A percentile compares a stretch with the other conserved stretches of the same genome.
phyloP scores from a whole-genome alignment of 2,113 vertebrate genomes.

The Amblyornis subalaris region DNA sequence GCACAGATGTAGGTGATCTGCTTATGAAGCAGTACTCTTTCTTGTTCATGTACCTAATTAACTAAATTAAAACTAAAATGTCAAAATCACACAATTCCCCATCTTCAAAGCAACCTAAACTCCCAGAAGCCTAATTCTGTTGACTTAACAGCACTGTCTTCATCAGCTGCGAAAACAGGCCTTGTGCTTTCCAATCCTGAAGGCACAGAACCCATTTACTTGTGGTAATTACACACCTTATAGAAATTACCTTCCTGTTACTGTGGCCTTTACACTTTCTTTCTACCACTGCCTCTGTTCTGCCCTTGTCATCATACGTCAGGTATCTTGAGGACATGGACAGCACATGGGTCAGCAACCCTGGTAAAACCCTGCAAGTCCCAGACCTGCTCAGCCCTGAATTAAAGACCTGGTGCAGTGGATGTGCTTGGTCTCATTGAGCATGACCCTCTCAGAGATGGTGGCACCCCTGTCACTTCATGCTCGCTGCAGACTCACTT shows the following conservation, averaged over 20 bases:
- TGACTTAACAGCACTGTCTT: neutral
- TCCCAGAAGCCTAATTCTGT: neutral
- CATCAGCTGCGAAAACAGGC: neutral
- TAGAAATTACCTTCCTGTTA: neutral
- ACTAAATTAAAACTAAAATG: neutral
- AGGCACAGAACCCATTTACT: neutral
- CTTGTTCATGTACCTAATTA: neutral
- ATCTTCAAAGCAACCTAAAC: neutral
- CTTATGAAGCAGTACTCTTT: neutral
- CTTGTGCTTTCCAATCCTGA: neutral
- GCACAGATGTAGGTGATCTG: neutral
- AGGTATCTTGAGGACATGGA: fast-evolving
- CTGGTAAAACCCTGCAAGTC: neutral
- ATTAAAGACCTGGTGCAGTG: neutral
- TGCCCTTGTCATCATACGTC: fast-evolving
- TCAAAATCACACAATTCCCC: neutral
- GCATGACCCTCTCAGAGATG: neutral
- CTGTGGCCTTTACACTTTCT: neutral
- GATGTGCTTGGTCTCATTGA: neutral
- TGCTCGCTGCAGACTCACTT: neutral
- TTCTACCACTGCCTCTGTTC: neutral
- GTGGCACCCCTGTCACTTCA: neutral
- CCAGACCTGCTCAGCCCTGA: neutral
- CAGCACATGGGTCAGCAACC: fast-evolving
- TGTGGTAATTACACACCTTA: neutral